Evolutionary conservation across 2,888 invertebrate species (phyloP), one percentile per base, ranked within the genome.

Genomic region (Diadromus collaris): DNA sequence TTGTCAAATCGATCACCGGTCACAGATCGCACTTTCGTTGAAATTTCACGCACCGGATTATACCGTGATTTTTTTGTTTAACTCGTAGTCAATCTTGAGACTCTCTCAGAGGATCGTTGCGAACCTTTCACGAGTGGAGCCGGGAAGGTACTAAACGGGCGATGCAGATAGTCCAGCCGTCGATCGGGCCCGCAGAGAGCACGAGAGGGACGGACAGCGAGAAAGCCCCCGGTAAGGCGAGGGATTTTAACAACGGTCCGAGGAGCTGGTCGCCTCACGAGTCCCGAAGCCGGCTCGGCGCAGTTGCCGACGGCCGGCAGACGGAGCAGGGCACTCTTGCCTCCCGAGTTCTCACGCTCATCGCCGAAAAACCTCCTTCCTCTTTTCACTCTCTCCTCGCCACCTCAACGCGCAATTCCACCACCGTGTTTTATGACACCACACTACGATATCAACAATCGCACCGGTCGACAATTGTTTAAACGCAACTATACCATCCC

Each of bases 221-320:
- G 54, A 51, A 41, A 54, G 13, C 61, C 44, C 41, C 54, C 54
- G 21, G 21, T 21, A 34, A 48, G 38, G 34, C 60, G 54, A 44
- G 32, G 51, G 51, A 6, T 32, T 71, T 38, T 27, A 13, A 21
- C 34, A 24, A 3, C 13, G 41, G 38, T 19, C 38, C 34, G 41
- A 7, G 54, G 44, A n/a, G 54, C 48, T 19, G 51, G 60, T 41
- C 67, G 27, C 24, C 38, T 48, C 51, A 44, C 67, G 79, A 63
- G 46, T 48, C 51, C 16, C 63, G 21, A 61, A 72, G 76, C 76
- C 80, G 68, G 56, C 76, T 79, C 78, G 77, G 76, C 70, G 38
- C 74, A 75, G 69, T 74, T 77, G 76, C 76, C 80, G 76, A 76
- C 70, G 74, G 74, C 71, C 74, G 70, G 73, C 76, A 65, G 79